Conservation (phyloP, 2,888 invertebrate species). For the Nomada lathburiana region DNA sequence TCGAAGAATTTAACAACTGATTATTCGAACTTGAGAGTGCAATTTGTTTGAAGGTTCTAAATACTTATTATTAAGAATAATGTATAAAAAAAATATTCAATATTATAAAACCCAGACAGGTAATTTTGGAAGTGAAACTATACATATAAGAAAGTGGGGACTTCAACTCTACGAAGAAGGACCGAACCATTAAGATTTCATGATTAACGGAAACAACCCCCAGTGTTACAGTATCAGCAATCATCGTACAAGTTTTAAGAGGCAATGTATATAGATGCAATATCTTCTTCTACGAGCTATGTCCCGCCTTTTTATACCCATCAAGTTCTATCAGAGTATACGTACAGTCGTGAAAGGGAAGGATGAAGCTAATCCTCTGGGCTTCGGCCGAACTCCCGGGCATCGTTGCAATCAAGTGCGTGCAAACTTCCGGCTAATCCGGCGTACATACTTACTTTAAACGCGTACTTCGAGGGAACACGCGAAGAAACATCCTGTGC, state of each 20-base stretch:
- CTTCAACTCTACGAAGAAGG: no score
- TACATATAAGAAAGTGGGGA: no score
- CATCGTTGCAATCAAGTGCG: slow-evolving; percentile 39
- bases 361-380: slow-evolving; percentile 28
- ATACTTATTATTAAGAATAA: no score
- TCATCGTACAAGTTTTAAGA: not conserved
- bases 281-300: not conserved
- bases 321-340: not conserved
- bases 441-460: slow-evolving; percentile 30
- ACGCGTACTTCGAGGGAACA: slow-evolving; percentile 29
- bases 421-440: slow-evolving; percentile 44
- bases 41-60: no score
- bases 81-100: no score
- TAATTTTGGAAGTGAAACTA: no score
- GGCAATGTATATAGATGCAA: not conserved
- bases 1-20: no score
- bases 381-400: slow-evolving; percentile 32
- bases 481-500: slow-evolving; percentile 41
- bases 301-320: not conserved
- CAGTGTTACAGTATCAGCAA: not conserved
- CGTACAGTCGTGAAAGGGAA: not conserved
- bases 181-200: no score
- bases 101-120: no score
- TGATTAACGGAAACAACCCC: no score
- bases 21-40: no score